A percentile compares a stretch with the other conserved stretches of the same genome.
Conservation (phyloP, 2,888 invertebrate species). For the Griposia aprilina region DNA sequence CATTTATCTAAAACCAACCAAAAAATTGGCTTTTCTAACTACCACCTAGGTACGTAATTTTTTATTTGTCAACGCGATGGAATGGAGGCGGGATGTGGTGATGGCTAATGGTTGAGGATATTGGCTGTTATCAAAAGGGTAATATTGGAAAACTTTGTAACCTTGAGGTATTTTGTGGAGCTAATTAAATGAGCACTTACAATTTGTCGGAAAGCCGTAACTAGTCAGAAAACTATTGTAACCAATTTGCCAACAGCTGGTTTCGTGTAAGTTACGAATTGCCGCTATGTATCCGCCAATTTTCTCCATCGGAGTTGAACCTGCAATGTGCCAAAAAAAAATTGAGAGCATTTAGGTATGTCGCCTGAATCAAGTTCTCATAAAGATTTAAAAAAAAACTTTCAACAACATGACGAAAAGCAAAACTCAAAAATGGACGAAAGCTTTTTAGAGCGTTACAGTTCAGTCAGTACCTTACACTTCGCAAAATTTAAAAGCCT, state of each 20-base stretch:
- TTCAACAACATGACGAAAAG: background rate
- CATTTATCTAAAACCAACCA: background rate
- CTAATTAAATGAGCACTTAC: conserved; percentile 73
- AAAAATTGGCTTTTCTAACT: no score
- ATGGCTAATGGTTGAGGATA: background rate
- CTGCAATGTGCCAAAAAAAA: conserved; percentile 67
- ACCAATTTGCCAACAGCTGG: conserved; percentile 73
- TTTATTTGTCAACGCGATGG: background rate
- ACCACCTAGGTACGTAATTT: background rate
- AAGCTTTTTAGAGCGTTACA: background rate
- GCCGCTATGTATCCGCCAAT: conserved; percentile 81
- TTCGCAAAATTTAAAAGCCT: background rate
- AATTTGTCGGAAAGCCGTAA: conserved; percentile 71
- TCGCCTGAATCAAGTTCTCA: background rate
- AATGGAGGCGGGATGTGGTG: background rate
- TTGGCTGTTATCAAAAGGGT: background rate
- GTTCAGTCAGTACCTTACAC: background rate
- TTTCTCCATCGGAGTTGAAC: conserved; percentile 83
- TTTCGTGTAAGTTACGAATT: conserved; percentile 60
- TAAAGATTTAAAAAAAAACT: background rate
- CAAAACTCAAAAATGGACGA: background rate
- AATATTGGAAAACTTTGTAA: background rate
- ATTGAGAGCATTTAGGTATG: background rate
- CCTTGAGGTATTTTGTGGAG: background rate
- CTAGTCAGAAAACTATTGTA: conserved; percentile 73